Percentiles rank a stretch among this genome's conserved stretches.
Conservation (phyloP, 35 echinoderm and acorn worm genomes). For the Apostichopus californicus region DNA sequence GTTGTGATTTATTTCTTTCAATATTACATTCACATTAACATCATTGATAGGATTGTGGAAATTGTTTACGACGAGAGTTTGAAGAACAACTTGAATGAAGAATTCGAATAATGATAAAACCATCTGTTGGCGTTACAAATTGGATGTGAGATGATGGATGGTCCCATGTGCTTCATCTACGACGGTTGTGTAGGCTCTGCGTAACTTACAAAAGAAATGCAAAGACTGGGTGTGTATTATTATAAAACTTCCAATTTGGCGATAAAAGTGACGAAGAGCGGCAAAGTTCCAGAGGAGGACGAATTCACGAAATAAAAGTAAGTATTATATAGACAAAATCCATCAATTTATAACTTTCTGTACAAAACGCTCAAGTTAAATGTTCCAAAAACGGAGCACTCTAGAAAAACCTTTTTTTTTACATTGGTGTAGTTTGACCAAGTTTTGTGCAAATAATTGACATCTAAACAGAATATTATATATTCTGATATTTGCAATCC, state of each 20-base stretch:
- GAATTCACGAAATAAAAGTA: slow-evolving; percentile 40
- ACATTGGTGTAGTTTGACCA: not conserved
- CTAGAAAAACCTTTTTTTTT: not conserved
- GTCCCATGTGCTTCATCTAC: slow-evolving; percentile 1
- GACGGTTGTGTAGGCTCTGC: not conserved
- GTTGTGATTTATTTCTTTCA: not conserved
- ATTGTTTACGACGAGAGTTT: not conserved
- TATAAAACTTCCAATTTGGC: not conserved
- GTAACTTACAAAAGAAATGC: not conserved
- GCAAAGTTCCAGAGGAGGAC: slow-evolving; percentile 31
- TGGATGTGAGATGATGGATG: slow-evolving; percentile 13
- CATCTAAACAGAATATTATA: slow-evolving; percentile 4
- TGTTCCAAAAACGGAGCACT: not conserved
- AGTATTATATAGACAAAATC: slow-evolving; percentile 47
- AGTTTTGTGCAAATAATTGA: not conserved
- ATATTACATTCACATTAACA: not conserved
- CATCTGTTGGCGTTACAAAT: slow-evolving; percentile 21
- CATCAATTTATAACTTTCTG: slow-evolving; percentile 48
- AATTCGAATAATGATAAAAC: slow-evolving; percentile 11
- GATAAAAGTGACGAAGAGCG: not conserved
- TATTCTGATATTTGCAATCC: not conserved
- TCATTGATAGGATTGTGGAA: not conserved
- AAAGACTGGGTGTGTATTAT: not conserved
- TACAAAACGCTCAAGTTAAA: slow-evolving; percentile 46
- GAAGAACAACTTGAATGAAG: slow-evolving; percentile 10